phyloP scores from a whole-genome alignment of 1,140 invertebrate species.

The Tetramorium alpestre region DNA sequence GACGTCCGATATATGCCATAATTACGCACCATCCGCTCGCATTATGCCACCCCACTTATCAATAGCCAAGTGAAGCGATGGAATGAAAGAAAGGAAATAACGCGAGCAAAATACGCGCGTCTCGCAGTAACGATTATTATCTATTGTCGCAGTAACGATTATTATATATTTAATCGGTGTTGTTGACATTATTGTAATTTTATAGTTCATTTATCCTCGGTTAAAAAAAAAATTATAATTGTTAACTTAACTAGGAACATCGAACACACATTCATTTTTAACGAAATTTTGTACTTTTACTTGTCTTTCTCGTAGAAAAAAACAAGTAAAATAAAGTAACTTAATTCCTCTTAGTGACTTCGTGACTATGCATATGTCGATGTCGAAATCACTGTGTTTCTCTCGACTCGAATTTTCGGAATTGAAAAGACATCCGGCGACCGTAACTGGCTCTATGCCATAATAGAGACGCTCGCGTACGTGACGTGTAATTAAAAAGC shows the following conservation, averaged over 20 bases:
- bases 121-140: background rate
- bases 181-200: background rate
- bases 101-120: background rate
- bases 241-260: background rate
- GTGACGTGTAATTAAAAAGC: conserved; percentile 59
- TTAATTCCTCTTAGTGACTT: background rate
- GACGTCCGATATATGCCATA: conserved; percentile 45
- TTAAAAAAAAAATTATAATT: background rate
- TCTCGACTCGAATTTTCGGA: background rate
- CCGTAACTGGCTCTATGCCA: background rate
- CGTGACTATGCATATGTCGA: conserved; percentile 24
- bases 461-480: conserved; percentile 42
- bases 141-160: background rate
- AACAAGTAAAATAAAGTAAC: background rate
- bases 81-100: background rate
- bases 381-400: background rate
- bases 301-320: background rate
- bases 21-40: conserved; percentile 44
- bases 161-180: background rate
- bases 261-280: background rate
- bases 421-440: conserved; percentile 19
- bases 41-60: conserved; percentile 22
- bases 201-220: background rate
- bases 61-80: background rate
- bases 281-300: background rate